Conservation (phyloP, 1,140 invertebrate genomes). For the Gryon sp. region DNA sequence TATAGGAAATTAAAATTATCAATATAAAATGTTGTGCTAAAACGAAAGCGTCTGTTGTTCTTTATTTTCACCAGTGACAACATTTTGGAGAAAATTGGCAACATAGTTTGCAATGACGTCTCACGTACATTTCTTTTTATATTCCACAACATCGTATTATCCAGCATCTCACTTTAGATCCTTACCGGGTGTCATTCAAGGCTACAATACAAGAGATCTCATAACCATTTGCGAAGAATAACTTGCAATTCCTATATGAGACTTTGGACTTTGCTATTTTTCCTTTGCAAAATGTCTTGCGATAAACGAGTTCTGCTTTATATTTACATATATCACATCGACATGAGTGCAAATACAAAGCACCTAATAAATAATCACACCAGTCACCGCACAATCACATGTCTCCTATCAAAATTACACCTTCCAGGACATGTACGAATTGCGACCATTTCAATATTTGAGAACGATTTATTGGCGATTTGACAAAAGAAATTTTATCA, state of each 20-base stretch:
- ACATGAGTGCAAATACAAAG: too few species aligned
- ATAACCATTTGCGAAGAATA: constrained; percentile 33
- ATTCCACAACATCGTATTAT: constrained; percentile 5
- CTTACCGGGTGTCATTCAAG: not conserved
- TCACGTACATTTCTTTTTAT: constrained; percentile 26
- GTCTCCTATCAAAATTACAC: constrained; percentile 37
- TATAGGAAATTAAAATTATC: too few species aligned
- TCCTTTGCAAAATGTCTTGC: not conserved
- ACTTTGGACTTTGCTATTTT: not conserved
- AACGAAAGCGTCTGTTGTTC: too few species aligned
- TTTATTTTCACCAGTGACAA: not conserved
- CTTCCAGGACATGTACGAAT: constrained; percentile 36
- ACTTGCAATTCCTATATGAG: constrained; percentile 9
- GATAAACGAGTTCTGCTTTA: not conserved
- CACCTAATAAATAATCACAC: constrained; percentile 11
- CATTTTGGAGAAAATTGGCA: constrained; percentile 5
- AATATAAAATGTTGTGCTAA: too few species aligned
- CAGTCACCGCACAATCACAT: constrained; percentile 3
- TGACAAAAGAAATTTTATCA: constrained; percentile 42
- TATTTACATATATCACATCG: constrained; percentile 18
- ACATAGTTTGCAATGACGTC: not conserved
- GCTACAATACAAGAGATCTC: not conserved
- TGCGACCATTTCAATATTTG: constrained; percentile 50
- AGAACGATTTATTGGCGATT: constrained; percentile 49
- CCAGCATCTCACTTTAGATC: constrained; percentile 14